These are phyloP conservation scores for Pangasianodon hypophthalmus DNA, from an alignment of 2,113 vertebrate genomes.

Conservation along the genomic window DNA sequence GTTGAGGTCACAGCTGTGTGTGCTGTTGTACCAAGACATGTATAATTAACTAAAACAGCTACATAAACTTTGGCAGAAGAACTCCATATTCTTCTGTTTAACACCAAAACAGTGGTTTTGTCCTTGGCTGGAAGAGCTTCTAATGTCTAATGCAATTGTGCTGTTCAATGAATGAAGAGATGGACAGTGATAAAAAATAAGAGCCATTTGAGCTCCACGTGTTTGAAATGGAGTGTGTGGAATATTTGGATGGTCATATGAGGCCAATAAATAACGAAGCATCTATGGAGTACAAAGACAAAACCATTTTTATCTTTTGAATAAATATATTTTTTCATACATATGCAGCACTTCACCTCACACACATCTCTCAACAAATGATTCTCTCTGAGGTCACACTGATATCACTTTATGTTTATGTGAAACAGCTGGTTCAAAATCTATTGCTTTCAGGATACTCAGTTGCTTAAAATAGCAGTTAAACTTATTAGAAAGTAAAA, in stretches of 20 bases:
- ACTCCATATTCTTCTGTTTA: neutral
- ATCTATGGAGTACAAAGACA: neutral
- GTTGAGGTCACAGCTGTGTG: constrained; percentile 25
- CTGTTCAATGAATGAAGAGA: neutral
- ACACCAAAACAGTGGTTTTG: neutral
- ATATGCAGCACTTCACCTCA: neutral
- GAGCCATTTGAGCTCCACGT: neutral
- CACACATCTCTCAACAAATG: neutral
- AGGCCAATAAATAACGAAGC: neutral
- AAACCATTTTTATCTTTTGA: neutral
- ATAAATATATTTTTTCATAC: neutral
- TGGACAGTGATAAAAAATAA: neutral
- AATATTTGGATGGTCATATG: neutral
- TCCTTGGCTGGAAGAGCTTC: neutral
- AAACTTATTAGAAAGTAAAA: neutral
- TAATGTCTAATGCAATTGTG: neutral
- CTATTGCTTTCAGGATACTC: neutral
- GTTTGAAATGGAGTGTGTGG: neutral
- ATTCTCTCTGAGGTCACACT: neutral
- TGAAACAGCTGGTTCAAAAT: neutral
- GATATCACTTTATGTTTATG: neutral
- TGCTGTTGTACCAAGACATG: neutral
- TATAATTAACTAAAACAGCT: neutral
- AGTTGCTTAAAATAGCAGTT: constrained; percentile 34
- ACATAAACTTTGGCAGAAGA: neutral